Percentiles rank a stretch among this genome's conserved stretches.
These are phyloP conservation scores for Lophura nycthemera DNA, from an alignment of 2,113 vertebrate genomes.

Conservation along the genomic window DNA sequence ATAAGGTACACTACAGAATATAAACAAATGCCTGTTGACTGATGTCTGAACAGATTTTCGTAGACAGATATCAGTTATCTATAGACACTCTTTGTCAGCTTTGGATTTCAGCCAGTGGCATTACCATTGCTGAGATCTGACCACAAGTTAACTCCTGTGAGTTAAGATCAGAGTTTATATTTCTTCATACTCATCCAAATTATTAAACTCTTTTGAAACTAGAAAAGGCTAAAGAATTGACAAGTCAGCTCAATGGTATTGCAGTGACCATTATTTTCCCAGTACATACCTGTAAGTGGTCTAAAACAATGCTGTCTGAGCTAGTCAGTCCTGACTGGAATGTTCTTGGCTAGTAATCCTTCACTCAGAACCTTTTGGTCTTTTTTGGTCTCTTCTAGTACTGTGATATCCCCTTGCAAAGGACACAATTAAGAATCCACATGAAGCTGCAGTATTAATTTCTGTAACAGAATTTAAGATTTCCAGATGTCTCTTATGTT, in stretches of 20 bases:
- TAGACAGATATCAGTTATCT: not conserved
- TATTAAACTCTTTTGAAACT: not conserved
- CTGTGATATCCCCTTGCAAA: not conserved
- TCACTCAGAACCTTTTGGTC: not conserved
- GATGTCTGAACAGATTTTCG: not conserved
- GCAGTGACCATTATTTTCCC: not conserved
- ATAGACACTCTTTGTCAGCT: not conserved
- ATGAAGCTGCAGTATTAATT: not conserved
- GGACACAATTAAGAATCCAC: not conserved
- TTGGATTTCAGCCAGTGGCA: not conserved
- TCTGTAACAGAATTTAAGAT: not conserved
- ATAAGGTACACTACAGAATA: rapidly evolving
- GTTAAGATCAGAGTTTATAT: not conserved
- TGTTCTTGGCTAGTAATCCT: not conserved
- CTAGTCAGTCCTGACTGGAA: not conserved
- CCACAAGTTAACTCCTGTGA: not conserved
- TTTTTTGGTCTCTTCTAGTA: not conserved
- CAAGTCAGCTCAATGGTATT: not conserved
- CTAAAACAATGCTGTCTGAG: not conserved
- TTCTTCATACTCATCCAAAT: not conserved
- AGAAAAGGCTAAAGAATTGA: not conserved
- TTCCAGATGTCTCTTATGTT: not conserved
- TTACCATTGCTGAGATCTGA: not conserved
- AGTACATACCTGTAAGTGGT: not conserved
- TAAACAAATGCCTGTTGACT: not conserved